Base-by-base conservation (phyloP, 1,140 invertebrate genomes). In the Drosophila simulans region DNA sequence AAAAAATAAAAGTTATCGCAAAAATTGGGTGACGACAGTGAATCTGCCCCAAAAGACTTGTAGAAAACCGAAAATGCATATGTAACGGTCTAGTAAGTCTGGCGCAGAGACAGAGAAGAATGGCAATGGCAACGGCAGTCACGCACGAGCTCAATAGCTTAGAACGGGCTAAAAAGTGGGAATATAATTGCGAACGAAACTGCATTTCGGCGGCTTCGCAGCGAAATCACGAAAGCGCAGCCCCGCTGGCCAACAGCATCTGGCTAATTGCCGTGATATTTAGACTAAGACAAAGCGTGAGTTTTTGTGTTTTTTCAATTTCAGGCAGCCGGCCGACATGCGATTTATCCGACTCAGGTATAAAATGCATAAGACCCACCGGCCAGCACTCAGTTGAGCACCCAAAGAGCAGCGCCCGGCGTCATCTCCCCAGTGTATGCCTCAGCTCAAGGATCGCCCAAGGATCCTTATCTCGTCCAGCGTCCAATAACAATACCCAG, bases 241-340 rank as follows among this genome's bases (percentile, higher is more conserved):
- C 84, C 64, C 63, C 76, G 66, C 31, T 73, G 74, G 77, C 62
- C 58, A 63, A 54, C 55, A 63, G 62, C 63, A 80, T 70, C 84
- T 59, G 59, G 68, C 84, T 89, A 89, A 89, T 89, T 89, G 84
- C 77, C 84, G 80, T 90, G 80, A 89, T 89, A 90, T 89, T 84
- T 81, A 89, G 84, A 89, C 80, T 89, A 89, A 89, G 79, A 90
- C 84, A 84, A 80, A 90, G 73, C 43, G 45, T 80, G 68, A 66
- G 73, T 71, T 66, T 73, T 77, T 76, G 56, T 76, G 63, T 73
- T 72, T 83, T 81, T 79, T 75, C 65, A 88, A 73, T 88, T 80
- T 80, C 80, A 80, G 80, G 84, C 80, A 53, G 62, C 49, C 73
- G 52, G 55, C 66, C 88, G 84, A 89, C 84, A 89, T 89, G 84